A percentile compares a stretch with the other conserved stretches of the same genome.
Evolutionary conservation across 2,888 invertebrate genomes (phyloP).

Genomic region (Ctenicera cuprea): DNA sequence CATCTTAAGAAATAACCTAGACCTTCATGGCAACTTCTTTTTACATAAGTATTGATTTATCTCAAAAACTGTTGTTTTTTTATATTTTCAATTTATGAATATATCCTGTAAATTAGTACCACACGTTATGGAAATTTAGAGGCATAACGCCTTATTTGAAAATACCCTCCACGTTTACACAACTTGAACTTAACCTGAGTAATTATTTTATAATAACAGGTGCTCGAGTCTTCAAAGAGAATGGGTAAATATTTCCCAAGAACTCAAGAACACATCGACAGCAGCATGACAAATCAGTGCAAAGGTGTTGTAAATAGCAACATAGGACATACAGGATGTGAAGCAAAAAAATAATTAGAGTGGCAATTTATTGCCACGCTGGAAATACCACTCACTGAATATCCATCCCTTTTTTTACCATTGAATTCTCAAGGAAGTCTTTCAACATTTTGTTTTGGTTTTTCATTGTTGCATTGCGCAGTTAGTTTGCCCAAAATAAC

Average conservation of each 20-base stretch:
- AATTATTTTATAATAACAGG: not conserved
- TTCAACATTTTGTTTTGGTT: not conserved
- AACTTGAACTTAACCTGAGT: conserved; percentile 10
- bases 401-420: not conserved
- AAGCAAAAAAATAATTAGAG: conserved; percentile 22
- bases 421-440: not conserved
- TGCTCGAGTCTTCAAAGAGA: conserved; percentile 4
- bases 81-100: no score
- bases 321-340: conserved; percentile 18
- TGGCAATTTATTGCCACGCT: not conserved
- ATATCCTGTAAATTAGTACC: no score
- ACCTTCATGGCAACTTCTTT: no score
- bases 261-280: conserved; percentile 15
- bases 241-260: conserved; percentile 6
- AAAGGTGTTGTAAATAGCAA: conserved; percentile 27
- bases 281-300: conserved; percentile 18
- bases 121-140: no score
- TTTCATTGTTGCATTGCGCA: conserved; percentile 1
- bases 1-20: no score
- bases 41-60: no score
- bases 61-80: no score
- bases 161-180: not conserved
- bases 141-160: no score
- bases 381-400: not conserved
- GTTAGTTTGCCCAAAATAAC: not conserved